Conservation (phyloP, 2,888 invertebrate species). For the Cantharis flavilabris region DNA sequence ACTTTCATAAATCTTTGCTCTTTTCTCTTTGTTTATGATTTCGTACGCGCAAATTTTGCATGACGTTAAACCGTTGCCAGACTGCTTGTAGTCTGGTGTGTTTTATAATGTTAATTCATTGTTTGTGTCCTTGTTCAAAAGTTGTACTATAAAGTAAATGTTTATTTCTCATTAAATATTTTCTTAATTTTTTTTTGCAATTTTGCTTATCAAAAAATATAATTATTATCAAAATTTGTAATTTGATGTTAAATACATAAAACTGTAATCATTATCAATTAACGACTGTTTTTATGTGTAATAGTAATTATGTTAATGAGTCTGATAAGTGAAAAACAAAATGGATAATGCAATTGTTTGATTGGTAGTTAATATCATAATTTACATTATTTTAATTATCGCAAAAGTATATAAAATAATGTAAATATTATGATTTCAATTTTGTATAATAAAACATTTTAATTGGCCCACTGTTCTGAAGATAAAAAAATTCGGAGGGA, state of each 20-base stretch:
- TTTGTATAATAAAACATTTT: no score
- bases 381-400: not conserved
- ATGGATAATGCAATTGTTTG: not conserved
- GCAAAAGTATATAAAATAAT: no score
- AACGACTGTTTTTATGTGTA: not conserved
- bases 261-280: not conserved
- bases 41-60: conserved; percentile 1
- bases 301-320: not conserved
- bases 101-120: not conserved
- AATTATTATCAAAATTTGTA: no score
- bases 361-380: not conserved
- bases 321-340: not conserved
- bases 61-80: conserved; percentile 19
- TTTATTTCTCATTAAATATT: not conserved
- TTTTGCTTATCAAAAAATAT: no score
- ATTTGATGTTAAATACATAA: not conserved
- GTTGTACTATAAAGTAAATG: not conserved
- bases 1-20: conserved; percentile 16
- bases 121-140: not conserved
- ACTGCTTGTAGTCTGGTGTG: conserved; percentile 33
- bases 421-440: no score
- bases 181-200: no score
- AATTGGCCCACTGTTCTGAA: not conserved
- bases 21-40: conserved; percentile 14
- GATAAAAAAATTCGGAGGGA: not conserved